Percentiles rank a stretch among this genome's conserved stretches.
These are phyloP conservation scores for Strix uralensis DNA, from an alignment of 2,113 vertebrate genomes.

Conservation along the genomic window DNA sequence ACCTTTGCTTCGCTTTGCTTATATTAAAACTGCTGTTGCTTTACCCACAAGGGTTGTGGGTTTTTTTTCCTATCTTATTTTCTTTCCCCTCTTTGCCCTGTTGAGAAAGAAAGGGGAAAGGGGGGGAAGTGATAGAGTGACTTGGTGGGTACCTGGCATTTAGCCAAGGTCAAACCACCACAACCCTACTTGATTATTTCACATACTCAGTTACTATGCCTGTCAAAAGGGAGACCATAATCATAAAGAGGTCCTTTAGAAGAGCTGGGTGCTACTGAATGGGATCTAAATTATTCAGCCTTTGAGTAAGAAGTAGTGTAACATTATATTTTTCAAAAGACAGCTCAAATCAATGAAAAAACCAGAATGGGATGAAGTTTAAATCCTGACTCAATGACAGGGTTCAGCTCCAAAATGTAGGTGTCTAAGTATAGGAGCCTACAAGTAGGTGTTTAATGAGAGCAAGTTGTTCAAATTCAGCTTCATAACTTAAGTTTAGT, in stretches of 20 bases:
- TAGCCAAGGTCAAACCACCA: too few relatives aligned
- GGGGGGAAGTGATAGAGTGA: too few relatives aligned
- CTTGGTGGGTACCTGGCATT: too few relatives aligned
- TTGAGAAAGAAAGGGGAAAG: too few relatives aligned
- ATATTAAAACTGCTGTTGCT: too few relatives aligned
- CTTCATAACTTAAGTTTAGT: not conserved
- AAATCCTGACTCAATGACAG: not conserved
- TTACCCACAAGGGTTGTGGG: too few relatives aligned
- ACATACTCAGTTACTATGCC: not conserved
- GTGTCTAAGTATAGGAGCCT: not conserved
- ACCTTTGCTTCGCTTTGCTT: too few relatives aligned
- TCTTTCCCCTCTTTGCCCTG: too few relatives aligned
- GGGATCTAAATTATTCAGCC: not conserved
- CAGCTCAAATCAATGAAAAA: not conserved
- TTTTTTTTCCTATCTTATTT: too few relatives aligned
- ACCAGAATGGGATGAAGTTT: not conserved
- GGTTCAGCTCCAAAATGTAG: not conserved
- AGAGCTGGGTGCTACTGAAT: not conserved
- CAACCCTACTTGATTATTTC: not conserved
- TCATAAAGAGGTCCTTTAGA: not conserved
- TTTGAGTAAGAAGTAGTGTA: not conserved
- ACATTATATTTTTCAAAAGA: not conserved
- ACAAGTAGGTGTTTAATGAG: not conserved
- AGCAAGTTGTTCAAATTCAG: not conserved
- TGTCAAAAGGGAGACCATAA: not conserved